phyloP scores from a whole-genome alignment of 2,888 invertebrate genomes.

The Drosophila helvetica region DNA sequence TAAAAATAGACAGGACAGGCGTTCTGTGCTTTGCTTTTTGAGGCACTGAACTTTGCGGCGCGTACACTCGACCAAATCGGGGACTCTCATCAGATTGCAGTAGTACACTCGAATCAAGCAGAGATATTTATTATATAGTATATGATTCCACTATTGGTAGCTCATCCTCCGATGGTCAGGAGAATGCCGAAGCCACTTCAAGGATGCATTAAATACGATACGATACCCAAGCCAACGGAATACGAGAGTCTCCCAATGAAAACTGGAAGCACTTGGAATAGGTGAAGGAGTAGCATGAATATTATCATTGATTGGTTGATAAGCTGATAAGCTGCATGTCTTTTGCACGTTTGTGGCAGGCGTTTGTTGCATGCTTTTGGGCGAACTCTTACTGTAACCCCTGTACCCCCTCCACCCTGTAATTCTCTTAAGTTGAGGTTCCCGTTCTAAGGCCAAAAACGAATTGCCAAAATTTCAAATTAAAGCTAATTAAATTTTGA shows the following conservation, averaged over 20 bases:
- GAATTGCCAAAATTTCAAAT: too few species aligned
- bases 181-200: conserved; percentile 52
- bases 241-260: conserved; percentile 39
- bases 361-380: conserved; percentile 41
- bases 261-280: conserved; percentile 44
- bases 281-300: conserved; percentile 42
- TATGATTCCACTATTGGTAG: neutral
- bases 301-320: conserved; percentile 11
- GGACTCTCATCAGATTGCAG: conserved; percentile 4
- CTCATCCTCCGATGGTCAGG: conserved; percentile 1
- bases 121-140: neutral
- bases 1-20: conserved; percentile 17
- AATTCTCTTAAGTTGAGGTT: neutral
- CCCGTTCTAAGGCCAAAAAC: too few species aligned
- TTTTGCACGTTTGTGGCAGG: conserved; percentile 30
- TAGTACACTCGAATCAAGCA: neutral
- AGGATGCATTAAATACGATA: conserved; percentile 41
- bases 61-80: conserved; percentile 23
- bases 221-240: conserved; percentile 14
- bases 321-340: neutral
- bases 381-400: conserved; percentile 7
- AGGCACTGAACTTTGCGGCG: conserved; percentile 37
- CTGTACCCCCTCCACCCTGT: neutral
- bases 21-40: conserved; percentile 25
- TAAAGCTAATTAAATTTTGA: too few species aligned